Evolutionary conservation across 2,113 vertebrate genomes (phyloP).

Genomic region (Scomber colias): DNA sequence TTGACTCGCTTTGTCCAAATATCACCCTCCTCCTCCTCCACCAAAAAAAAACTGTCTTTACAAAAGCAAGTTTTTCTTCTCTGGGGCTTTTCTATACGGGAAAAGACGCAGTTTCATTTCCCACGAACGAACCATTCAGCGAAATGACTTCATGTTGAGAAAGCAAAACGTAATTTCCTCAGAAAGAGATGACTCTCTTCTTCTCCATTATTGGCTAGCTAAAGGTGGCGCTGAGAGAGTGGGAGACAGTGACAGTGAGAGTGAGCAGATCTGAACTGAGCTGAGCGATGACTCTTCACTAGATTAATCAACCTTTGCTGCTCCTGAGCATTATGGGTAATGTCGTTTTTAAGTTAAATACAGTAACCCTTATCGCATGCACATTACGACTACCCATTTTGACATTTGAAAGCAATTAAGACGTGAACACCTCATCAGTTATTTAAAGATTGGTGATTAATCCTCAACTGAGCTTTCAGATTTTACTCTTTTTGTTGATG

Average conservation of each 20-base stretch:
- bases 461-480: too few species aligned
- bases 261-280: conserved; percentile 18
- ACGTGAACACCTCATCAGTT: too few species aligned
- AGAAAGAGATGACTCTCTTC: not conserved
- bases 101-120: conserved; percentile 29
- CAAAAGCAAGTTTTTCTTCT: not conserved
- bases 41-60: conserved; percentile 16
- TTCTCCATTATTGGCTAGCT: conserved; percentile 51
- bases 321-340: conserved; percentile 53
- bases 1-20: conserved; percentile 67
- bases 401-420: not conserved
- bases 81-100: not conserved
- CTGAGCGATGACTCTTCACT: conserved; percentile 7
- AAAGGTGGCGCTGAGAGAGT: conserved; percentile 43
- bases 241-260: conserved; percentile 25
- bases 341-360: conserved; percentile 42
- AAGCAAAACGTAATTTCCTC: not conserved
- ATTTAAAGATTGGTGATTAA: too few species aligned
- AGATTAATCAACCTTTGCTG: conserved; percentile 31
- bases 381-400: too few species aligned
- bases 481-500: not conserved
- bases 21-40: not conserved
- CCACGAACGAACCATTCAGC: not conserved
- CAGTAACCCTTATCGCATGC: too few species aligned
- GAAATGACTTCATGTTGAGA: not conserved